A percentile compares a stretch with the other conserved stretches of the same genome.
Conservation (phyloP, 2,888 invertebrate species). For the Caenorhabditis sp. region DNA sequence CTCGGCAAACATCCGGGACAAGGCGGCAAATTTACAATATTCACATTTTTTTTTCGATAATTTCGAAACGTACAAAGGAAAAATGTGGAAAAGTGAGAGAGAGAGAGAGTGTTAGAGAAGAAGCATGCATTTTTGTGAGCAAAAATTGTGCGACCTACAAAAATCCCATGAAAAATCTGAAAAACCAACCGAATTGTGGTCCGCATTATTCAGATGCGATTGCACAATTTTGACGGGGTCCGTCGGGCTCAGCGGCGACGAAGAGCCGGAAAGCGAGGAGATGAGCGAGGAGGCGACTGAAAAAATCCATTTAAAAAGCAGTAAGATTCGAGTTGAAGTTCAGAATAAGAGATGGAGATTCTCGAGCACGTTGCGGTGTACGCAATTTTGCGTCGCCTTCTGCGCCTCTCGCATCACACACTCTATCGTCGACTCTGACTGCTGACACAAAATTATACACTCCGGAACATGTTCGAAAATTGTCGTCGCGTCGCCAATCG, state of each 20-base stretch:
- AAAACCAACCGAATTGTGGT: slow-evolving; percentile 46
- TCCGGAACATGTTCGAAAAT: too few species aligned
- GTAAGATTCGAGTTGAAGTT: too few species aligned
- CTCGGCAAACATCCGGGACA: slow-evolving; percentile 8
- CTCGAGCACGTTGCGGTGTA: too few species aligned
- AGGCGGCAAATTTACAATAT: slow-evolving; percentile 5
- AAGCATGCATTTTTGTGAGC: not conserved
- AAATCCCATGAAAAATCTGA: not conserved
- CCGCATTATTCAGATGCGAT: slow-evolving; percentile 28
- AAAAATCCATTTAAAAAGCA: too few species aligned
- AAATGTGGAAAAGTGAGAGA: not conserved
- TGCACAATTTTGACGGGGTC: slow-evolving; percentile 7
- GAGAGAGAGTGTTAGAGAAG: not conserved
- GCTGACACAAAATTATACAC: too few species aligned
- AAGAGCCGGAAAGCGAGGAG: too few species aligned
- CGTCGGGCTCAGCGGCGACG: slow-evolving; percentile 13
- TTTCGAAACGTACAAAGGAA: not conserved
- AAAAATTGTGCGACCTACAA: not conserved
- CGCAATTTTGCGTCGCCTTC: too few species aligned
- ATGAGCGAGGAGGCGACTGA: not conserved
- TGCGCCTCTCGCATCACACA: too few species aligned
- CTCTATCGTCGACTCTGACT: too few species aligned
- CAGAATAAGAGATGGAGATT: too few species aligned
- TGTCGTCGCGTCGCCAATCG: too few species aligned
- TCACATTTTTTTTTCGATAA: too few species aligned